Evolutionary conservation across 2,888 invertebrate species (phyloP).

Genomic region (Chaitophorus viminalis): DNA sequence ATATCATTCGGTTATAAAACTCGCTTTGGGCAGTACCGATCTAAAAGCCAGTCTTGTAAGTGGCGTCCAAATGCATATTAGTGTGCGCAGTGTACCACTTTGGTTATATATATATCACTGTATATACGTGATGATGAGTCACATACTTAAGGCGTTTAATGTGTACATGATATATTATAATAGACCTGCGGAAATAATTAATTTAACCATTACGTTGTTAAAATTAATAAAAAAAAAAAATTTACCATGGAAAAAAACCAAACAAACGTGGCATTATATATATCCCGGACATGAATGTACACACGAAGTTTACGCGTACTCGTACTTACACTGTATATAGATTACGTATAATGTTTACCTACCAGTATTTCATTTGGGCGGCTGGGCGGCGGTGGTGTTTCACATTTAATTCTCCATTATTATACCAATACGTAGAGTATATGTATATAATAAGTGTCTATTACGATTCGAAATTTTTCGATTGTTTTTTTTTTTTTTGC

Average conservation of each 20-base stretch:
- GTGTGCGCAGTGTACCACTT: too few relatives aligned
- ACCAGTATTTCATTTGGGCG: not conserved
- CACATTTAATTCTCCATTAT: not conserved
- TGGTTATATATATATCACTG: not conserved
- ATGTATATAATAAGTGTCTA: not conserved
- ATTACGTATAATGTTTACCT: too few relatives aligned
- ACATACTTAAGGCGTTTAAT: not conserved
- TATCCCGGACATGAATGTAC: not conserved
- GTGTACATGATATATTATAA: not conserved
- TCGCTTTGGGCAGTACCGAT: too few relatives aligned
- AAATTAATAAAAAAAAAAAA: not conserved
- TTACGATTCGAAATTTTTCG: not conserved
- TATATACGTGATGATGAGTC: not conserved
- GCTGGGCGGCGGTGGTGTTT: not conserved
- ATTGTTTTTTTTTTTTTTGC: constrained; percentile 33
- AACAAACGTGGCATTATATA: not conserved
- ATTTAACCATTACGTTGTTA: not conserved
- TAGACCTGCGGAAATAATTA: not conserved
- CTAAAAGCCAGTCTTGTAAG: too few relatives aligned
- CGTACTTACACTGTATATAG: not conserved
- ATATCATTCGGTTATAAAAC: too few relatives aligned
- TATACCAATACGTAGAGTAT: too few relatives aligned
- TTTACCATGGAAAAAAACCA: not conserved
- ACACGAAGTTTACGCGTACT: not conserved
- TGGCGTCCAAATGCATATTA: too few relatives aligned